Evolutionary conservation across 2,797 vertebrate species (phyloP).

Genomic region (Eurystomus glaucurus): DNA sequence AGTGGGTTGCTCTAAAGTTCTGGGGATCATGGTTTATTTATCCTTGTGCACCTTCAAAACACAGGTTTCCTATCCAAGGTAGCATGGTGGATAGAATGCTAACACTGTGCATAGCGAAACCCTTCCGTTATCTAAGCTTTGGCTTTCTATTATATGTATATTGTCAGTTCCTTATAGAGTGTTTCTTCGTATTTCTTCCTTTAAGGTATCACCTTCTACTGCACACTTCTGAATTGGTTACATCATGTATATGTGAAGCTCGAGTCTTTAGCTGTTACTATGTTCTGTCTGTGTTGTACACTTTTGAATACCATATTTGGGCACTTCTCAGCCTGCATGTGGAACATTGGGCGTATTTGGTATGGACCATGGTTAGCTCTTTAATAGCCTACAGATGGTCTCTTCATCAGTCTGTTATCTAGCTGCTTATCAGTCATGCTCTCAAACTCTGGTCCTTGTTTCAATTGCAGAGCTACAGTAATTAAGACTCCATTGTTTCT

Average conservation of each 20-base stretch:
- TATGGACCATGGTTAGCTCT: neutral
- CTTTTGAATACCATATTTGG: neutral
- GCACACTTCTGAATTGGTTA: neutral
- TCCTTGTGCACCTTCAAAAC: neutral
- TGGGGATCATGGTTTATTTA: neutral
- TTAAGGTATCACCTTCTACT: neutral
- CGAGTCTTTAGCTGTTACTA: neutral
- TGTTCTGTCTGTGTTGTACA: neutral
- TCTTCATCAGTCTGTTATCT: neutral
- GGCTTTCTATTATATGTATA: neutral
- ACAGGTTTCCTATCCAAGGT: neutral
- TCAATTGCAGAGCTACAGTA: neutral
- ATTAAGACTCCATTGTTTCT: neutral
- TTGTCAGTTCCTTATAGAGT: neutral
- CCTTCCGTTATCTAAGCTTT: neutral
- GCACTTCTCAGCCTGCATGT: neutral
- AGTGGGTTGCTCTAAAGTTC: neutral
- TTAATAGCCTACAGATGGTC: neutral
- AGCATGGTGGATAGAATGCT: neutral
- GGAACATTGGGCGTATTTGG: fast-evolving
- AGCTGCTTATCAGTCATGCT: neutral
- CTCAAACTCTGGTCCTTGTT: neutral
- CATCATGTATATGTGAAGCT: neutral
- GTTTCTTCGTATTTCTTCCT: neutral
- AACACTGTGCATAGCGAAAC: neutral